Base-by-base conservation (phyloP, 2,113 vertebrate genomes). In the Stercorarius parasiticus region DNA sequence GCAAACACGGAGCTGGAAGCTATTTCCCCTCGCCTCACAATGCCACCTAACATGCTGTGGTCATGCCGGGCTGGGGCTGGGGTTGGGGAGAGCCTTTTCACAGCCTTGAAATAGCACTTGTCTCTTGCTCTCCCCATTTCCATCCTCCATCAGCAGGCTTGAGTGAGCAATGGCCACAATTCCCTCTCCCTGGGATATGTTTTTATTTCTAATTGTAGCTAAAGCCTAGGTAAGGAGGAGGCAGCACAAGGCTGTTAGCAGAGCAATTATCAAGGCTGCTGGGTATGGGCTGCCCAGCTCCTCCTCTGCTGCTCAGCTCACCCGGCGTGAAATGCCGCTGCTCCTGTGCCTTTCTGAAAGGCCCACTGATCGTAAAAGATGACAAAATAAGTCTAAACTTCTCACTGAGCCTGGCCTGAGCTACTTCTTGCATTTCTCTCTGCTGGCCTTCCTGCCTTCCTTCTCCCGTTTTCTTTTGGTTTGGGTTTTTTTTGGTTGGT, bases 231-330 rank as follows among this genome's bases (percentile, higher is more conserved):
- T 40, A 15, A 65, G 91, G 69, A 79, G 65, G 77, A 76, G 90
- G 58, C 88, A 82, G 86, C 72, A 7, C 0, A 3, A 58, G 36
- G 79, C 59, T 82, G 86, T 67, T 18, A 27, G 19, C 64, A 76
- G 64, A 58, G 38, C 23, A 16, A 0, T 69, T 43, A 5, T 9
- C 1, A 0, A 43, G 86, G 73, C 82, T 81, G 79, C 36, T 49
- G 62, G 26, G 13, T 19, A 14, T 0, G 3, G 50, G 45, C 70
- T 72, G 61, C 6, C 61, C 84, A 16, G 72, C 73, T 84, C 36
- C 56, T 80, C 38, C 78, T 59, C 76, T 87, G 73, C 88, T 91
- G 53, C 90, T 91, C 40, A 26, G 64, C 91, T 88, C 82, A 0
- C 64, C 36, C 8, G 32, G 50, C 72, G 43, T 29, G n/a, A 65